Evolutionary conservation across 2,113 vertebrate species (phyloP), one percentile per base, ranked within the genome.

Genomic region (Cettia cetti): DNA sequence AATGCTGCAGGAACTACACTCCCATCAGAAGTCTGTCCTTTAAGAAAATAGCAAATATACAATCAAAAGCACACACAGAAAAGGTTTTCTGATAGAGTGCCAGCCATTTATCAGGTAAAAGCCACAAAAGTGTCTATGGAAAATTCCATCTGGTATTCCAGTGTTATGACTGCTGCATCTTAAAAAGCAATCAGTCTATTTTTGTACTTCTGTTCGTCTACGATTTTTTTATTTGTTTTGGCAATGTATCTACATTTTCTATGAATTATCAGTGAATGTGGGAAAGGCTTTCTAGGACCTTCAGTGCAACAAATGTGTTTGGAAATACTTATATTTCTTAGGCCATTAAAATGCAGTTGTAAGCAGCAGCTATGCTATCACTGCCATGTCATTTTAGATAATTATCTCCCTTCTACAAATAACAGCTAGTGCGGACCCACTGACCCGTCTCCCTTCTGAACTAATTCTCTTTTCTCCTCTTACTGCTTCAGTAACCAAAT

Each of bases 111-210:
- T 92, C 85, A 78, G 53, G 71, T 74, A 89, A 72, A 85, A 94
- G 52, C 49, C 72, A 87, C 59, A 78, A 27, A 75, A 88, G 16
- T 49, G 20, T 68, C 71, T 89, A 50, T 14, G 26, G 82, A 94
- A 94, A 94, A 91, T 80, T 91, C 82, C 83, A 79, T 94, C 83
- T 95, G 50, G 49, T 91, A 65, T 78, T 93, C 82, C 88, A 85
- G 23, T 79, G 33, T 26, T 87, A 92, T 28, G 39, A 74, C 53
- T 71, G 85, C 52, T 60, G 31, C 57, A 94, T 88, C 90, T 95
- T 96, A 96, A 95, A 96, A 95, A 96, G 64, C 57, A 72, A 96
- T 95, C 88, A 86, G 45, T 82, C 52, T 91, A 83, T 82, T 95
- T 95, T 95, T 91, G 92, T 79, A 82, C 75, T 81, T 90, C 64